Evolutionary conservation across 1,140 invertebrate genomes (phyloP).

Genomic region (Camponotus pennsylvanicus): DNA sequence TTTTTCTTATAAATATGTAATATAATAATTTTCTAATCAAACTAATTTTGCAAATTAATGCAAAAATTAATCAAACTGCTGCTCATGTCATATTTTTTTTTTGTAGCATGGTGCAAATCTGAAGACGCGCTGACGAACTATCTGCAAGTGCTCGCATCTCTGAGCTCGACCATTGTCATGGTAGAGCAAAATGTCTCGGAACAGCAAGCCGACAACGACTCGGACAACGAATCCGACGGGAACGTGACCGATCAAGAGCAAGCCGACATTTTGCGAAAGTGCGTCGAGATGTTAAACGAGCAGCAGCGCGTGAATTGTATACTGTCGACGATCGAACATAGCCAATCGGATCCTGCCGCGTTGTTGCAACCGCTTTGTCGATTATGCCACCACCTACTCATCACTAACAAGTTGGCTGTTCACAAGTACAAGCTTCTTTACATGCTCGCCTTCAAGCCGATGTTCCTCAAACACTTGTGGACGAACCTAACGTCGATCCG

Average conservation of each 20-base stretch:
- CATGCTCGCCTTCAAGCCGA: slow-evolving; percentile 94
- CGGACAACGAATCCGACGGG: slow-evolving; percentile 80
- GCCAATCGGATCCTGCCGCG: slow-evolving; percentile 86
- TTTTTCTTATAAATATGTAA: not conserved
- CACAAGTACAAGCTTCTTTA: slow-evolving; percentile 95
- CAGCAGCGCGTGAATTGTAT: slow-evolving; percentile 89
- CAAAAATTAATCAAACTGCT: not conserved
- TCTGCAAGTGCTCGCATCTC: slow-evolving; percentile 82
- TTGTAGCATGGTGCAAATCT: slow-evolving; percentile 74
- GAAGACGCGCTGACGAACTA: slow-evolving; percentile 79
- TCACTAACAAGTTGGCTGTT: slow-evolving; percentile 91
- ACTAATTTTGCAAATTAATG: not conserved
- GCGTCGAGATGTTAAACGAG: slow-evolving; percentile 89
- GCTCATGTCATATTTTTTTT: slow-evolving; percentile 45
- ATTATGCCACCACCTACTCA: slow-evolving; percentile 92
- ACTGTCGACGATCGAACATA: slow-evolving; percentile 87
- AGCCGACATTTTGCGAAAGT: slow-evolving; percentile 84
- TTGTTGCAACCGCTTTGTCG: slow-evolving; percentile 90
- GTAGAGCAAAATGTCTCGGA: slow-evolving; percentile 41
- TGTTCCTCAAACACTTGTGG: slow-evolving; percentile 94
- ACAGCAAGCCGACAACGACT: slow-evolving; percentile 71
- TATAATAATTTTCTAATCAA: not conserved
- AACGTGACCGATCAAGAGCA: slow-evolving; percentile 82
- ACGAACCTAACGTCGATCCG: slow-evolving; percentile 86
- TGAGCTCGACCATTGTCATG: slow-evolving; percentile 79